Base-by-base conservation (phyloP, 1,140 invertebrate genomes). In the Caenorhabditis brenneri region DNA sequence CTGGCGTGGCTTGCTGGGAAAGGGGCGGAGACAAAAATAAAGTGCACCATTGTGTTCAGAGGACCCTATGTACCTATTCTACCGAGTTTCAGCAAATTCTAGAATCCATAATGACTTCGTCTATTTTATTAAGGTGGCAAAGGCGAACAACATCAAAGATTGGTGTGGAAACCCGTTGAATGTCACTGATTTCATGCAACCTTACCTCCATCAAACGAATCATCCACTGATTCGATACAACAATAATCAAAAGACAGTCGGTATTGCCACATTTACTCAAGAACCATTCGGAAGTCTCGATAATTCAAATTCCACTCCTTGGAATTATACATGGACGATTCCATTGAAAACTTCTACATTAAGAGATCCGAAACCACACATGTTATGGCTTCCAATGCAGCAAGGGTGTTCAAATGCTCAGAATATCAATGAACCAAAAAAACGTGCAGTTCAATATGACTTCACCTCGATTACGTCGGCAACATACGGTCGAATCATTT, bases 261-360 rank as follows among this genome's bases (percentile, higher is more conserved):
- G 33, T 22, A 24, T 55, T 1, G 53, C 60, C 15, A 19, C 80
- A 19, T 60, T 85, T 33, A 53, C 27, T n/a, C 80, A 83, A 53
- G 42, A 31, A 39, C 55, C 80, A 19, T 85, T 74, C 39, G 55
- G 19, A 16, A 29, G 48, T 49, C 19, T 39, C 6, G 9, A 9
- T 19, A 84, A 42, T 33, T 82, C 84, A 39, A 51, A 49, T 33
- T 39, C 81, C 4, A 83, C 58, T 31, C 6, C 53, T 24, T 85
- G 58, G 53, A 85, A 85, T 29, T 85, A 85, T 49, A 84, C 22
- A 10, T 85, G 84, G 84, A 36, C 79, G 2, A 78, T 84, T 51
- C 83, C 83, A n/a, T 42, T 84, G 24, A 31, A 15, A 80, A 22
- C 36, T 58, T n/a, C 22, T 7, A 84, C 29, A 19, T 42, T 33